Evolutionary conservation across 92 coral and sea anemone species (phyloP).

Genomic region (Galaxea fascicularis): DNA sequence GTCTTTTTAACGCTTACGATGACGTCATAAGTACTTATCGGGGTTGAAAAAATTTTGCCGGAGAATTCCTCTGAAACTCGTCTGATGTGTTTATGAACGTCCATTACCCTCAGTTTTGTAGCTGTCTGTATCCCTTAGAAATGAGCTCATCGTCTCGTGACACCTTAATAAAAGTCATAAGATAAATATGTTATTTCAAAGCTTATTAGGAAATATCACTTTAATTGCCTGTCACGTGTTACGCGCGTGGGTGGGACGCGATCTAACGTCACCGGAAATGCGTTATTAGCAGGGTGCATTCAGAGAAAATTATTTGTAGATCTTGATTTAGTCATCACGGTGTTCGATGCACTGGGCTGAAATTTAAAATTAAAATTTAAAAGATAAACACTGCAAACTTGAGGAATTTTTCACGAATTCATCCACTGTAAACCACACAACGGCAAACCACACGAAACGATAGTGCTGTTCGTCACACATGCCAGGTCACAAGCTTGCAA

Average conservation of each 20-base stretch:
- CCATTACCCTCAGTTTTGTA: not conserved
- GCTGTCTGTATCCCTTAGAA: not conserved
- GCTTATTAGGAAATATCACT: conserved; percentile 2
- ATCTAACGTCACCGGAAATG: conserved; percentile 42
- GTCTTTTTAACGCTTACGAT: not conserved
- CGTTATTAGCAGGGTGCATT: not conserved
- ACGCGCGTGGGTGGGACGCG: conserved; percentile 20
- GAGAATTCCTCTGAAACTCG: not conserved
- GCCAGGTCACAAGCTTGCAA: too few relatives aligned
- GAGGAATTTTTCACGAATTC: not conserved
- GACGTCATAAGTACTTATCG: not conserved
- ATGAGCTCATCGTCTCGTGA: conserved; percentile 28
- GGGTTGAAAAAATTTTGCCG: not conserved
- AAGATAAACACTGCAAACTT: not conserved
- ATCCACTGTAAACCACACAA: not conserved
- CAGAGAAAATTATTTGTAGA: not conserved
- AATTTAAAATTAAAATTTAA: not conserved
- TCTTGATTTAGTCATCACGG: not conserved
- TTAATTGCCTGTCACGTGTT: conserved; percentile 36
- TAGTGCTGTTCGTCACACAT: too few relatives aligned
- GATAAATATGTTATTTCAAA: conserved; percentile 30
- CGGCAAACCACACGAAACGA: too few relatives aligned
- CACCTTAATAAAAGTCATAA: conserved; percentile 14
- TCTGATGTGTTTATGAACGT: not conserved
- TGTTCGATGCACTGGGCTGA: not conserved